Evolutionary conservation across 2,113 vertebrate species (phyloP).

Genomic region (Myiozetetes cayanensis): DNA sequence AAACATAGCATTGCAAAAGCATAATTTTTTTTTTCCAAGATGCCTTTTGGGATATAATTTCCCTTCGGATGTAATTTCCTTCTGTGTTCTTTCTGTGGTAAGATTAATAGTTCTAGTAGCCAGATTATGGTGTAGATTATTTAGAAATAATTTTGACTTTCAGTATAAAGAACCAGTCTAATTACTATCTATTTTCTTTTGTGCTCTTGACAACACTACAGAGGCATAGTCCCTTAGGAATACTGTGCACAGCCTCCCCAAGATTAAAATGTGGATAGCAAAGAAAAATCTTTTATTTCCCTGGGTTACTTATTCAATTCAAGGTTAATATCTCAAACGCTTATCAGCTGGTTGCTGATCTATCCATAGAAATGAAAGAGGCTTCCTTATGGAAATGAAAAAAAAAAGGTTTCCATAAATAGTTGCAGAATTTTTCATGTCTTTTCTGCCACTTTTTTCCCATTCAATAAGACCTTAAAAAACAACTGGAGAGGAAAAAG

Average conservation of each 20-base stretch:
- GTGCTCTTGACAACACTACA: not conserved
- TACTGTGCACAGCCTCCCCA: not conserved
- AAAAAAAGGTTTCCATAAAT: not conserved
- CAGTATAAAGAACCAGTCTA: not conserved
- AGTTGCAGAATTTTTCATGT: not conserved
- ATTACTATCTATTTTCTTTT: not conserved
- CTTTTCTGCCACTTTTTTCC: not conserved
- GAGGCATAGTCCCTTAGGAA: not conserved
- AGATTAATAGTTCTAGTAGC: not conserved
- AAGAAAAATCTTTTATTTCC: not conserved
- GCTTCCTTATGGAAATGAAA: not conserved
- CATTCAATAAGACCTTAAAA: not conserved
- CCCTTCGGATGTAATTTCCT: not conserved
- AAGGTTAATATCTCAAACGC: not conserved
- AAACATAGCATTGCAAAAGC: not conserved
- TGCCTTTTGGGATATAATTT: too few species aligned
- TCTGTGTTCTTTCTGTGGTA: not conserved
- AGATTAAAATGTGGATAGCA: not conserved
- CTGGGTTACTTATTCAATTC: not conserved
- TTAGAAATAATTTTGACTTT: not conserved
- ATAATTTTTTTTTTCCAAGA: not conserved
- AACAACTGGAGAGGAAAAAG: not conserved
- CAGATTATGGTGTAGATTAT: not conserved
- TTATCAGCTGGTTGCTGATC: not conserved
- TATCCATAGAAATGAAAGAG: not conserved